phyloP scores from a whole-genome alignment of 2,888 invertebrate genomes.

The Mythimna impura region DNA sequence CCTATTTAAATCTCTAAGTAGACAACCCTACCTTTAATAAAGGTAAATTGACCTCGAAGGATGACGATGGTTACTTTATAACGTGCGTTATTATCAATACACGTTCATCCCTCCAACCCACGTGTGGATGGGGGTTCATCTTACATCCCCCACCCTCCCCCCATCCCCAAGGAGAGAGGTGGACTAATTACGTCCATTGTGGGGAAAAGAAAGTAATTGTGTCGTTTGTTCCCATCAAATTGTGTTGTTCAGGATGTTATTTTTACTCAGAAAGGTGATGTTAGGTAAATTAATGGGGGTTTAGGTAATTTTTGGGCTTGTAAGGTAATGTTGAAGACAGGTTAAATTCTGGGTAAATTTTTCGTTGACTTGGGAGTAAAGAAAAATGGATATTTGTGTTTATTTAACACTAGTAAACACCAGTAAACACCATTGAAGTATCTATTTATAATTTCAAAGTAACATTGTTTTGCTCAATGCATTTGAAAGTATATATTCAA shows the following conservation, averaged over 20 bases:
- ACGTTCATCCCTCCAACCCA: constrained; percentile 4
- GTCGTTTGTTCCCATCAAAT: constrained; percentile 54
- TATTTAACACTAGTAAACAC: no score
- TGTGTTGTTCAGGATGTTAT: constrained; percentile 43
- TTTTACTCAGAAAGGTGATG: constrained; percentile 31
- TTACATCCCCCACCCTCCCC: constrained; percentile 21
- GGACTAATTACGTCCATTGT: constrained; percentile 55
- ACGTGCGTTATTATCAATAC: constrained; percentile 42
- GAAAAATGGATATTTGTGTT: no score
- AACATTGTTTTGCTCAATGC: no score
- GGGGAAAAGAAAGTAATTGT: constrained; percentile 54
- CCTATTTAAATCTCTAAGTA: not conserved
- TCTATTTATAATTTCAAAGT: no score
- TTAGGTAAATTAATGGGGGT: constrained; percentile 13
- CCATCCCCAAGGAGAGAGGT: not conserved
- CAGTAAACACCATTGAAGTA: no score
- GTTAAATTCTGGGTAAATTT: not conserved
- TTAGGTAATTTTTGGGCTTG: constrained; percentile 29
- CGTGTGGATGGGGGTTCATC: constrained; percentile 23
- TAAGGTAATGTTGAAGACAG: not conserved
- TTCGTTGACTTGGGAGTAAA: no score
- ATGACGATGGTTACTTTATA: constrained; percentile 26
- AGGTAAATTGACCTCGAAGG: constrained; percentile 36
- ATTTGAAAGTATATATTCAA: no score
- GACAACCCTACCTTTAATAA: not conserved